phyloP scores from a whole-genome alignment of 2,888 invertebrate species.

The Eupithecia tripunctaria region DNA sequence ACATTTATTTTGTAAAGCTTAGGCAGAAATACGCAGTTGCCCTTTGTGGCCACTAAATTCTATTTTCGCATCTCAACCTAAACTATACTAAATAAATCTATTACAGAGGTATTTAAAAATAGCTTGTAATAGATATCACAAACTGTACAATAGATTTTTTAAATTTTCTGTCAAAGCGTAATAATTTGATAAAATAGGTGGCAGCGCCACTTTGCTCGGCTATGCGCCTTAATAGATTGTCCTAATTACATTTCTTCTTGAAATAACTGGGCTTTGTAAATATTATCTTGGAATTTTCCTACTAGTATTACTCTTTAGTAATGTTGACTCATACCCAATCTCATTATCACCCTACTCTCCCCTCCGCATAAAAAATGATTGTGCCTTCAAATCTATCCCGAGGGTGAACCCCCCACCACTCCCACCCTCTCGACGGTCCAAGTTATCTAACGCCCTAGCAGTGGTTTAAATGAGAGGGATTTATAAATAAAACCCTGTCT shows the following conservation, averaged over 20 bases:
- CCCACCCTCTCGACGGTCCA: conserved; percentile 58
- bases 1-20: too few species aligned
- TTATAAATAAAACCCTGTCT: conserved; percentile 25
- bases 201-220: too few species aligned
- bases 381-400: conserved; percentile 84
- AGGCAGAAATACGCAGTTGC: too few species aligned
- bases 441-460: conserved; percentile 54
- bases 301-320: background rate
- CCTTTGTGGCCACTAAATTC: too few species aligned
- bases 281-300: background rate
- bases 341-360: conserved; percentile 56
- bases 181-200: too few species aligned
- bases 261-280: background rate
- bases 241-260: background rate
- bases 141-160: too few species aligned
- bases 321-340: conserved; percentile 1
- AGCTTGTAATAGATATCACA: too few species aligned
- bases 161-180: too few species aligned
- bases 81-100: too few species aligned
- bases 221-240: too few species aligned
- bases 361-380: conserved; percentile 85
- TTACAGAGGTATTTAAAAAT: too few species aligned
- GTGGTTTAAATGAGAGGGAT: conserved; percentile 39
- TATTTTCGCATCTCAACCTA: too few species aligned
- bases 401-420: conserved; percentile 55